These are phyloP conservation scores for Melanerpes formicivorus DNA, from an alignment of 2,113 vertebrate species.

Conservation along the genomic window DNA sequence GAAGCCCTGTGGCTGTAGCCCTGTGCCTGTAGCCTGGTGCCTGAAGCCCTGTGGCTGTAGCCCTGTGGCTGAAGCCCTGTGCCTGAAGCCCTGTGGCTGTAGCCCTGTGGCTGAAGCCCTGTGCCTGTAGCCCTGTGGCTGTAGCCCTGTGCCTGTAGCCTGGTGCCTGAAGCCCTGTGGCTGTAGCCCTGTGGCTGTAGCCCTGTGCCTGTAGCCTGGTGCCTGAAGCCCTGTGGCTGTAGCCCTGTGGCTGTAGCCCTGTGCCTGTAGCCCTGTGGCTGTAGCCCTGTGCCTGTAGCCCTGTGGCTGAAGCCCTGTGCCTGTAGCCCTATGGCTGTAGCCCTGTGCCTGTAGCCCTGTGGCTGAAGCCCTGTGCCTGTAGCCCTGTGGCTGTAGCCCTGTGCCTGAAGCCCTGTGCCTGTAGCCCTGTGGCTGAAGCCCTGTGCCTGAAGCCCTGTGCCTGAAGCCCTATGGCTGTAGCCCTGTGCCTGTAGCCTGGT, in stretches of 20 bases:
- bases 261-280: neutral
- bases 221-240: neutral
- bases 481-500: fast-evolving
- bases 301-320: neutral
- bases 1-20: fast-evolving
- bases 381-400: no score
- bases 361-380: neutral
- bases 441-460: no score
- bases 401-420: fast-evolving
- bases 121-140: neutral
- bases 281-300: no score
- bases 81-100: no score
- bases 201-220: fast-evolving
- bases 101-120: fast-evolving
- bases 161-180: neutral
- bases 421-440: neutral
- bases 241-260: fast-evolving
- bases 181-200: no score
- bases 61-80: no score
- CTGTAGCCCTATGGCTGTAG: neutral
- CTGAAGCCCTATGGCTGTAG: neutral
- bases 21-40: neutral
- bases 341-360: neutral
- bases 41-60: no score
- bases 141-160: no score